Evolutionary conservation across 1,140 invertebrate species (phyloP), one percentile per base, ranked within the genome.

Genomic region (Pemphigus obesinymphae): DNA sequence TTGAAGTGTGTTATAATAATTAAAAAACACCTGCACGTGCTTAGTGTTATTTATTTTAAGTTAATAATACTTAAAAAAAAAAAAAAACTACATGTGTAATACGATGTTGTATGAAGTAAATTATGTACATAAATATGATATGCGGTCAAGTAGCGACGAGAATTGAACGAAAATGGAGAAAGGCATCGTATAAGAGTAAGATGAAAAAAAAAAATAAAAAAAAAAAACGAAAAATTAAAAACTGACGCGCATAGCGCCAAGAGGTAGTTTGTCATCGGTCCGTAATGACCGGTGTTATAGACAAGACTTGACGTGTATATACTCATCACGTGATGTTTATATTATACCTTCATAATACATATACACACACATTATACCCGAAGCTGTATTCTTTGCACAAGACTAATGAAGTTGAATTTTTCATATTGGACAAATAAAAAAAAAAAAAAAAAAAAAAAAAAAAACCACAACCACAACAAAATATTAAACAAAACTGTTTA

Each of bases 271-370:
- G 73, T 76, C 73, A 76, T 76, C 73, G 17, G 50, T 17, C 50
- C 50, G 53, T 76, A 76, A 76, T 76, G 73, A 40, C 73, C n/a
- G 50, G 73, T 58, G 73, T 58, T 76, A 76, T 76, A 8, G 73
- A 76, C 73, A 37, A 40, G 73, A 55, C 34, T 76, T 76, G 73
- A 76, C 73, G 73, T 37, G 73, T 53, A 58, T 53, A 58, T 40
- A 76, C 29, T 76, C 73, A 76, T 76, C 73, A 40, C 50, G 55
- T 76, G 73, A 76, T 58, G 73, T 76, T 55, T 76, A 53, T 76
- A 76, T 76, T 58, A 53, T 3, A 26, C 40, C 20, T 7, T 55
- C 50, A 15, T 76, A 37, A 55, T 23, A 40, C 26, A 45, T 20
- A 53, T 29, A 23, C n/a, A 37, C 29, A 43, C n/a, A 26, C 45